These are phyloP conservation scores for Amphibalanus amphitrite DNA, from an alignment of 1,140 invertebrate species.

Conservation along the genomic window DNA sequence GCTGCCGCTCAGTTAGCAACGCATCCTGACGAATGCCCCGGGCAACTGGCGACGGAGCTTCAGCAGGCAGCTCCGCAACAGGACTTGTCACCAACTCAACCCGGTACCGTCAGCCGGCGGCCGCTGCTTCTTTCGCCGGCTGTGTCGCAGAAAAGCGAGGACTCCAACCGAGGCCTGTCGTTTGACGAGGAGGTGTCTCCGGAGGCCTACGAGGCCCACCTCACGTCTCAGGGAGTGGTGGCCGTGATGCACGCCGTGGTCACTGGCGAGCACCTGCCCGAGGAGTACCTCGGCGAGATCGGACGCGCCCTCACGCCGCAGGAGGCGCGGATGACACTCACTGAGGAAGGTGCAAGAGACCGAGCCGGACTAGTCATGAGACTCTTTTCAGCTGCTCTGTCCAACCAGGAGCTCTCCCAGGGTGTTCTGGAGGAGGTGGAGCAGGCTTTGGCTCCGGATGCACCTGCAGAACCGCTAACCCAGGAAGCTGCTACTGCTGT, in stretches of 20 bases:
- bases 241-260: not conserved
- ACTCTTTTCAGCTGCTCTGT: not conserved
- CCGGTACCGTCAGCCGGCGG: not conserved
- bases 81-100: not conserved
- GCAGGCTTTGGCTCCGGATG: not conserved
- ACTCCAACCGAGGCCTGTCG: not conserved
- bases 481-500: not conserved
- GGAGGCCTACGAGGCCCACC: not conserved
- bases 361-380: not conserved
- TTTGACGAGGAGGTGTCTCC: not conserved
- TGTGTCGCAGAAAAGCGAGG: not conserved
- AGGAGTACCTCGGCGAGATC: conserved; percentile 1
- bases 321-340: not conserved
- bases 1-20: not conserved
- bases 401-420: not conserved
- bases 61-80: no score
- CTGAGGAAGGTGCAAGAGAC: not conserved
- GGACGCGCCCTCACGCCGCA: not conserved
- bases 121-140: not conserved
- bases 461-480: not conserved
- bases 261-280: not conserved
- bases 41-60: no score
- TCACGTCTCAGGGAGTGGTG: not conserved
- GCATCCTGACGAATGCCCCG: no score
- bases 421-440: not conserved